These are phyloP conservation scores for Hypolimnas misippus DNA, from an alignment of 2,888 invertebrate genomes.

Conservation along the genomic window DNA sequence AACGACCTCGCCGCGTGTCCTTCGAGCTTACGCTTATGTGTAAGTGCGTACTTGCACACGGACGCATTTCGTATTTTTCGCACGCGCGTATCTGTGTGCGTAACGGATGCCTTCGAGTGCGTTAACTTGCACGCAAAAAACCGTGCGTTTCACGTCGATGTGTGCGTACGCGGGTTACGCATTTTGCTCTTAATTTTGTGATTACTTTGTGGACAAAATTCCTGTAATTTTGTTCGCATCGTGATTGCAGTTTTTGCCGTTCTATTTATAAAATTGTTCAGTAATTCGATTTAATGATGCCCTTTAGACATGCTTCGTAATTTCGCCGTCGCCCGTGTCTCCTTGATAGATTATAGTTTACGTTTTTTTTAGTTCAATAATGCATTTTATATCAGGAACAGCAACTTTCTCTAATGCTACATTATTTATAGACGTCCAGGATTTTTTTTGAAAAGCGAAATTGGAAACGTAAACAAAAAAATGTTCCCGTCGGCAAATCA, in stretches of 20 bases:
- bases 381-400: conserved; percentile 7
- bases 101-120: conserved; percentile 62
- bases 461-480: background rate
- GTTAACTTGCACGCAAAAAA: conserved; percentile 63
- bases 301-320: conserved; percentile 44
- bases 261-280: conserved; percentile 44
- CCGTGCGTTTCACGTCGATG: conserved; percentile 48
- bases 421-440: background rate
- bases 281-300: conserved; percentile 45
- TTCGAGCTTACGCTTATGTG: conserved; percentile 69
- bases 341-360: conserved; percentile 28
- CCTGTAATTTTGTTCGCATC: conserved; percentile 46
- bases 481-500: conserved; percentile 5
- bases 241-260: conserved; percentile 47
- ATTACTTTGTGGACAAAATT: conserved; percentile 65
- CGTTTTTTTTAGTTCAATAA: conserved; percentile 3
- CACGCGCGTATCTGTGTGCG: conserved; percentile 60
- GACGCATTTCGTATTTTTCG: conserved; percentile 54
- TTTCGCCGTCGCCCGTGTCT: conserved; percentile 37
- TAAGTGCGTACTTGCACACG: conserved; percentile 59
- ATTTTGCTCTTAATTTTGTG: conserved; percentile 68
- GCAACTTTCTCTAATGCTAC: background rate
- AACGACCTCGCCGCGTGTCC: conserved; percentile 78
- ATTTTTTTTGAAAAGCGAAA: background rate
- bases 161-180: conserved; percentile 51